Base-by-base conservation (phyloP, 2,797 vertebrate genomes). In the Hippocampus kuda region DNA sequence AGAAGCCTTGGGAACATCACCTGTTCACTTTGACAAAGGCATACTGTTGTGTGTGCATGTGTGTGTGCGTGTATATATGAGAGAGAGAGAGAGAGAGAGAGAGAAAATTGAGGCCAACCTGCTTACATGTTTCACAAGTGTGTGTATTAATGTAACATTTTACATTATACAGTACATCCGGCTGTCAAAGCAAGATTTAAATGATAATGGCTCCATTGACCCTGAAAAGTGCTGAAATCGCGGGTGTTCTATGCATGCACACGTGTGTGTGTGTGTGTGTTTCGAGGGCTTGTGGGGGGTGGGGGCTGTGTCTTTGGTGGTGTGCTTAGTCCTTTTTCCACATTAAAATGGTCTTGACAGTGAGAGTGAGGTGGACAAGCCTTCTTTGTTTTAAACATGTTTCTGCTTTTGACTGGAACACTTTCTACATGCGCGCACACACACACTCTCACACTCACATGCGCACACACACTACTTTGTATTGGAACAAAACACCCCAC, bases 201-300 rank as follows among this genome's bases (percentile, higher is more conserved):
- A 90, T 84, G 74, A 87, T 87, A 88, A 90, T 85, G 84, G 84
- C 82, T 85, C 81, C 84, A 86, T 78, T 87, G 86, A 86, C 75
- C 80, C 80, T 83, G 77, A 83, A 77, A 92, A 90, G 80, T 81
- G 81, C 79, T 80, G 82, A 77, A 77, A 82, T 85, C 79, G 79
- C 70, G 46, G 76, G 70, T 72, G 72, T 79, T 70, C 65, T 66
- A 44, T 69, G 80, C 72, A 38, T 66, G 61, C 64, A 67, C 71
- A 64, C 4, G 24, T 61, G 27, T 70, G 65, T 48, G 22, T 67
- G 26, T 69, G 9, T 69, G 60, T 38, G 34, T 38, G 34, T 8
- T 38, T 38, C 34, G 34, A 38, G 6, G 34, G 34, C 53, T 49
- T 53, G 63, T 54, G 60, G 15, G 48, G 12, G 13, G 2, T 12